Evolutionary conservation across 2,888 invertebrate species (phyloP).

Genomic region (Sinelater perroti): DNA sequence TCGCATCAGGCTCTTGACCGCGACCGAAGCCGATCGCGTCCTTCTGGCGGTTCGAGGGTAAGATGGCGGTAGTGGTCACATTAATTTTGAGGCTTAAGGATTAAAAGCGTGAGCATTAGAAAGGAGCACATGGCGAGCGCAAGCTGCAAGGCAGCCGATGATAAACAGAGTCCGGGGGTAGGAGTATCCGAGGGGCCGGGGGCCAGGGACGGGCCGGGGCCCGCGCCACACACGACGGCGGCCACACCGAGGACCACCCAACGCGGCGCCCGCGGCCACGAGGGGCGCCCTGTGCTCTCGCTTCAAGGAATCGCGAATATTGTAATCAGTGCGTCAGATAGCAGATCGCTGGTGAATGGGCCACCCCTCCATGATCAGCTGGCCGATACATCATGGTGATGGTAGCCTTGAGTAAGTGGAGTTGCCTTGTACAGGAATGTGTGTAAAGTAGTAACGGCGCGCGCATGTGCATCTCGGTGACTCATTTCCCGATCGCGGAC

Average conservation of each 20-base stretch:
- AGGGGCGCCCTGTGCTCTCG: slow-evolving; percentile 48
- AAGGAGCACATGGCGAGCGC: slow-evolving; percentile 44
- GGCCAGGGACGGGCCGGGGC: slow-evolving; percentile 40
- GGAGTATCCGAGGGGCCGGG: slow-evolving; percentile 44
- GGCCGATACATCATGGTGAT: slow-evolving; percentile 45
- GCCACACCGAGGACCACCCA: slow-evolving; percentile 62
- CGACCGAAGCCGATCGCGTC: background rate
- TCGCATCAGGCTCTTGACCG: background rate
- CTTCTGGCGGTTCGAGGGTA: background rate
- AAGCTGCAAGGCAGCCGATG: slow-evolving; percentile 44
- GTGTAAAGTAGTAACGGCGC: slow-evolving; percentile 36
- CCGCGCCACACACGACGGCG: slow-evolving; percentile 61
- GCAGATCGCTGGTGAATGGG: slow-evolving; percentile 49
- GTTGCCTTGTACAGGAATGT: slow-evolving; percentile 37
- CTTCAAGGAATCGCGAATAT: slow-evolving; percentile 53
- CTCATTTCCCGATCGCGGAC: slow-evolving; percentile 28
- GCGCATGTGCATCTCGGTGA: slow-evolving; percentile 35
- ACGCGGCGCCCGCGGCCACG: slow-evolving; percentile 49
- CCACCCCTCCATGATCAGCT: slow-evolving; percentile 48
- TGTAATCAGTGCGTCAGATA: slow-evolving; percentile 52
- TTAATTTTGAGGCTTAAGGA: slow-evolving; percentile 22
- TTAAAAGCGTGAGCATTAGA: slow-evolving; percentile 36
- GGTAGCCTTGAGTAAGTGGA: slow-evolving; percentile 46
- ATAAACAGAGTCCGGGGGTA: slow-evolving; percentile 45
- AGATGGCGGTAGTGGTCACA: slow-evolving; percentile 15